phyloP scores from a whole-genome alignment of 2,888 invertebrate genomes.

The Germaria angustata region DNA sequence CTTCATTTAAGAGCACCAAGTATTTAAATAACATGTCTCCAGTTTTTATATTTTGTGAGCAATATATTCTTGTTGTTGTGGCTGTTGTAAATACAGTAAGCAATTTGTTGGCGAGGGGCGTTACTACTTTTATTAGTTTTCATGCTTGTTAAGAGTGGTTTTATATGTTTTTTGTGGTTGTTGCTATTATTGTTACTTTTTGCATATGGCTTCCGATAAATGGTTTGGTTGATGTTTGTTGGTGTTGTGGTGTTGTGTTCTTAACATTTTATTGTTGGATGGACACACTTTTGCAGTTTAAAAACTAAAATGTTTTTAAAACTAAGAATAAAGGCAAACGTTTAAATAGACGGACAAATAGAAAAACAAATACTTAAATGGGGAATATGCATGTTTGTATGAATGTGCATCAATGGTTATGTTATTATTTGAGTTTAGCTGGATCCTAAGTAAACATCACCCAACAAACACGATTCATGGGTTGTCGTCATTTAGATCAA shows the following conservation, averaged over 20 bases:
- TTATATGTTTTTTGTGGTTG: conserved; percentile 1
- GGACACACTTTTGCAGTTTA: conserved; percentile 44
- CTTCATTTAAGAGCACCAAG: neutral
- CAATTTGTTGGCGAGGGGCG: conserved; percentile 49
- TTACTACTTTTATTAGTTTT: conserved; percentile 62
- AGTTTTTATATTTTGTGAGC: neutral
- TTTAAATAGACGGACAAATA: neutral
- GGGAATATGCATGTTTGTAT: neutral
- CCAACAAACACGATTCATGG: conserved; percentile 47
- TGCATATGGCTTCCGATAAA: conserved; percentile 67
- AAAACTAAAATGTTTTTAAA: conserved; percentile 24
- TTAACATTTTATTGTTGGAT: too few species aligned
- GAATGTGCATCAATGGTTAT: conserved; percentile 15
- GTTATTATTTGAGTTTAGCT: conserved; percentile 22
- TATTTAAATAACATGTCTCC: conserved; percentile 50
- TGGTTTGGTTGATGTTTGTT: conserved; percentile 27
- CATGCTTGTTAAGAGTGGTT: conserved; percentile 40
- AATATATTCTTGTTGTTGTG: neutral
- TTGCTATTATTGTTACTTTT: conserved; percentile 50
- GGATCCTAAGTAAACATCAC: conserved; percentile 54
- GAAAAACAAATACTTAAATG: conserved; percentile 17
- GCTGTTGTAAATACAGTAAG: neutral
- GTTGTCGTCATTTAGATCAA: conserved; percentile 65
- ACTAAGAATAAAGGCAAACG: neutral
- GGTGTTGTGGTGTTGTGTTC: conserved; percentile 13